Evolutionary conservation across 2,888 invertebrate genomes (phyloP), one percentile per base, ranked within the genome.

Genomic region (Brassicogethes aeneus): DNA sequence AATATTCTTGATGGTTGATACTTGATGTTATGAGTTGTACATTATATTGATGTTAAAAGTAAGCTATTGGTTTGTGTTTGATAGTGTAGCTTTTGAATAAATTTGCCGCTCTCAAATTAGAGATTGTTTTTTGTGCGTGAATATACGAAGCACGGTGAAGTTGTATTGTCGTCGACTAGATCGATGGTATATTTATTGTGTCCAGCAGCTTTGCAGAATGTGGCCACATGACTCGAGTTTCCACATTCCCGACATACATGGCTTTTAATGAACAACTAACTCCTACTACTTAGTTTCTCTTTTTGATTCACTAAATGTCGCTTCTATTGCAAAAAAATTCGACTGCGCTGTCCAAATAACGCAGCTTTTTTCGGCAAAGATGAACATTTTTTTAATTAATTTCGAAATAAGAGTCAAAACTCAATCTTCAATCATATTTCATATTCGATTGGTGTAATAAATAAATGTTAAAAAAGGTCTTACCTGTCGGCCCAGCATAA

Each of bases 401-500:
- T n/a, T n/a, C n/a, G n/a, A n/a, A n/a, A n/a, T n/a, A n/a, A n/a
- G n/a, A n/a, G n/a, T n/a, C n/a, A n/a, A n/a, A n/a, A n/a, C n/a
- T n/a, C n/a, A n/a, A n/a, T n/a, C n/a, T n/a, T n/a, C n/a, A n/a
- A n/a, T n/a, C n/a, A n/a, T n/a, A n/a, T n/a, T n/a, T n/a, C n/a
- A n/a, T n/a, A n/a, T n/a, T n/a, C n/a, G n/a, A n/a, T n/a, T n/a
- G n/a, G n/a, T n/a, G n/a, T n/a, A n/a, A n/a, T n/a, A n/a, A n/a
- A n/a, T n/a, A n/a, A n/a, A n/a, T n/a, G 23, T 23, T 23, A 23
- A 23, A 23, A 23, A 23, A n/a, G n/a, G n/a, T n/a, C 74, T 79
- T 76, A 89, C 89, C 89, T 82, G 71, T 89, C 89, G 37, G 87
- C 82, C 89, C 89, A 90, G 70, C 89, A 89, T 36, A 90, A 73